A percentile compares a stretch with the other conserved stretches of the same genome.
Evolutionary conservation across 1,140 invertebrate species (phyloP).

Genomic region (Eumeta japonica): DNA sequence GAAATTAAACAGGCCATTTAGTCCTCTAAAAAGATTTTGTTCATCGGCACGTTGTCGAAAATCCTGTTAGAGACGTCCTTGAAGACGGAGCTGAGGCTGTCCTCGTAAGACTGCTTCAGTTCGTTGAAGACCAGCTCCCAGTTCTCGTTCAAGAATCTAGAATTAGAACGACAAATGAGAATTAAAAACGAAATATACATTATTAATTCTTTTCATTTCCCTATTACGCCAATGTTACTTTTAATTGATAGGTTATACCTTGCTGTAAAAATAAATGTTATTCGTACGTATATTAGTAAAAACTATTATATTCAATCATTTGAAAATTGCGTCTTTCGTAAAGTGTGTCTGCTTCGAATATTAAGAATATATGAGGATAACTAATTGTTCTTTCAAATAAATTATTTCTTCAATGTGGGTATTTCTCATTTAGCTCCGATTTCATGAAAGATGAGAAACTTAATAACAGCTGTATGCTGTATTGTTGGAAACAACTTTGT

Average conservation of each 20-base stretch:
- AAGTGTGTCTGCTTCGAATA: background rate
- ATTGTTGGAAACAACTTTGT: too few species aligned
- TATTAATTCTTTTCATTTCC: slow-evolving; percentile 10
- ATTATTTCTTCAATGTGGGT: too few species aligned
- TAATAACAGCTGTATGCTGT: too few species aligned
- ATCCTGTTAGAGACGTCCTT: slow-evolving; percentile 62
- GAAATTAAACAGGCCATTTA: slow-evolving; percentile 17
- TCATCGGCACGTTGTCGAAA: slow-evolving; percentile 64
- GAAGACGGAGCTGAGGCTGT: slow-evolving; percentile 63
- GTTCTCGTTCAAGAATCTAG: slow-evolving; percentile 66
- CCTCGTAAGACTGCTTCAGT: slow-evolving; percentile 62
- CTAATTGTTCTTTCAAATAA: too few species aligned
- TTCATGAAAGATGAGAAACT: too few species aligned
- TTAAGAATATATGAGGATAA: slow-evolving; percentile 11
- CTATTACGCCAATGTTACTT: slow-evolving; percentile 5
- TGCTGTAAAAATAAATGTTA: too few species aligned
- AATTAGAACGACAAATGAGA: slow-evolving; percentile 19
- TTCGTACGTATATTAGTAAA: too few species aligned
- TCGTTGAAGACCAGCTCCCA: slow-evolving; percentile 66
- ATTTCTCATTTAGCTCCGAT: too few species aligned
- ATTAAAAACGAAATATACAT: slow-evolving; percentile 33
- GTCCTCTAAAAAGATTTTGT: slow-evolving; percentile 60
- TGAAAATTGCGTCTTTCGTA: slow-evolving; percentile 6
- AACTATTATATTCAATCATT: slow-evolving; percentile 11
- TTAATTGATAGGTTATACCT: slow-evolving; percentile 1